phyloP scores from a whole-genome alignment of 2,888 invertebrate species.

The Trichopoda pennipes region DNA sequence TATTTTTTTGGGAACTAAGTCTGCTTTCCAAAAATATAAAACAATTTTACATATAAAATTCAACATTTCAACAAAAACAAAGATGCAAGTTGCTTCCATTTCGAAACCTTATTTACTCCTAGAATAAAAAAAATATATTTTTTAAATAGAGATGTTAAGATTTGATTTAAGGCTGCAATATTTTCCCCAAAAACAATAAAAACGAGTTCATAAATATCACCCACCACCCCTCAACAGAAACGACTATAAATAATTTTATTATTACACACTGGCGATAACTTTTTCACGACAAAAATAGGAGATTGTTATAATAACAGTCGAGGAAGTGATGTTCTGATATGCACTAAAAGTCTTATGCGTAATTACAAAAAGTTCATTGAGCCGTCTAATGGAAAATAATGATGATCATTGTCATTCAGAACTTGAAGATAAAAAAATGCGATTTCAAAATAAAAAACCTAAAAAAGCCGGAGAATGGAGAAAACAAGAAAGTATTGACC shows the following conservation, averaged over 20 bases:
- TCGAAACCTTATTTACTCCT: too few species aligned
- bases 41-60: too few species aligned
- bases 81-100: too few species aligned
- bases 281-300: too few species aligned
- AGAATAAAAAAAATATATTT: too few species aligned
- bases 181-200: not conserved
- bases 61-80: too few species aligned
- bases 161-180: too few species aligned
- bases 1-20: too few species aligned
- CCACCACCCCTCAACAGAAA: not conserved
- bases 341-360: slow-evolving; percentile 8
- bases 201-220: slow-evolving; percentile 6
- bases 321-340: not conserved
- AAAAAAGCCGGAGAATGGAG: slow-evolving; percentile 31
- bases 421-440: not conserved
- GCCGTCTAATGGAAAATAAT: slow-evolving; percentile 48
- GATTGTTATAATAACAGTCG: too few species aligned
- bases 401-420: slow-evolving; percentile 36
- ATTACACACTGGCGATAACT: not conserved
- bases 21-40: too few species aligned
- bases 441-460: not conserved
- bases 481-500: not conserved
- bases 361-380: slow-evolving; percentile 60
- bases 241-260: slow-evolving; percentile 3
- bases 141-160: too few species aligned